phyloP scores from a whole-genome alignment of 2,797 vertebrate species.

The Aphelocoma californica region DNA sequence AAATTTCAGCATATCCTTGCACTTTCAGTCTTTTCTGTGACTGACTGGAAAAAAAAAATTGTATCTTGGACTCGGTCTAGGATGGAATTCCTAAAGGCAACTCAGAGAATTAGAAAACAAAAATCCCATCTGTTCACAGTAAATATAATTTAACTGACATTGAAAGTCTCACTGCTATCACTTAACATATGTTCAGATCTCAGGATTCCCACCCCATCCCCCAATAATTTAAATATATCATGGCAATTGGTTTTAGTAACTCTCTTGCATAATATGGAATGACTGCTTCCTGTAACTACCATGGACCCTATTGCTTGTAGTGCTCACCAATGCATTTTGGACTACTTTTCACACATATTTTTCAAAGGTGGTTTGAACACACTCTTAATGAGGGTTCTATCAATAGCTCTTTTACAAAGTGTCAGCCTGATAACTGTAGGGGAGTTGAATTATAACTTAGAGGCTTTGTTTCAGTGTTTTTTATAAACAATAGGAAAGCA shows the following conservation, averaged over 20 bases:
- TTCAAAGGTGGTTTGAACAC: neutral
- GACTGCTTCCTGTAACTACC: neutral
- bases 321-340: neutral
- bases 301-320: neutral
- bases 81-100: neutral
- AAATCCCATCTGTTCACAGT: neutral
- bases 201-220: neutral
- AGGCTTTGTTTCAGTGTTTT: neutral
- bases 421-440: neutral
- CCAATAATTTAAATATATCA: neutral
- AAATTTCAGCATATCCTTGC: neutral
- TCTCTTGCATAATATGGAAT: neutral
- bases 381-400: neutral
- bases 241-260: neutral
- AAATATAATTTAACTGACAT: neutral
- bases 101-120: neutral
- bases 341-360: neutral
- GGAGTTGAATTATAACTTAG: neutral
- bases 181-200: neutral
- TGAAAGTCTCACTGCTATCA: neutral
- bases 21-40: neutral
- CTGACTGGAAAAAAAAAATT: neutral
- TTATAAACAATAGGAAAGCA: neutral
- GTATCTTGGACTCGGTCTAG: neutral
- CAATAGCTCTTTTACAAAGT: neutral